Conservation (phyloP, 2,888 invertebrate genomes). For the Dascillus cervinus region DNA sequence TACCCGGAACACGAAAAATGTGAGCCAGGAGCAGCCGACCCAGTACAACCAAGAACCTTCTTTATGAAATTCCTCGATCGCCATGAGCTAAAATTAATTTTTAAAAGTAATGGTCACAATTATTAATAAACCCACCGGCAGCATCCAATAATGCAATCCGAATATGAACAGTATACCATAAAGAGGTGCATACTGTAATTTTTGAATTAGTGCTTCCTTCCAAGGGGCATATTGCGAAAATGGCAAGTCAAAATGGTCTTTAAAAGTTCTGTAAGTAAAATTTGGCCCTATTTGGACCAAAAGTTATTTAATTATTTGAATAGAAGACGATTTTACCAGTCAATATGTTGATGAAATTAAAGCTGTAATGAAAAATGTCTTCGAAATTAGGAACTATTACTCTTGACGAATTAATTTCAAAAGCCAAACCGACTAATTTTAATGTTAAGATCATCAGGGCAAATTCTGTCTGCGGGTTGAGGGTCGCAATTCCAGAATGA, state of each 20-base stretch:
- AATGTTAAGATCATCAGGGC: too few relatives aligned
- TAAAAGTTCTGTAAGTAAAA: slow-evolving; percentile 80
- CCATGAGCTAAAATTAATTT: slow-evolving; percentile 78
- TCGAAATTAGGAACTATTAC: slow-evolving; percentile 50
- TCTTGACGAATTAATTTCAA: slow-evolving; percentile 70
- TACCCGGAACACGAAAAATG: slow-evolving; percentile 82
- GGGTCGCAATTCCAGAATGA: slow-evolving; percentile 68
- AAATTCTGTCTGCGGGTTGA: slow-evolving; percentile 82
- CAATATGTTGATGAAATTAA: too few relatives aligned
- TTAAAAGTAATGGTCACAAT: slow-evolving; percentile 3
- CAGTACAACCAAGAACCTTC: slow-evolving; percentile 67
- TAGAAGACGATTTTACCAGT: too few relatives aligned
- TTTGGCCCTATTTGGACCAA: slow-evolving; percentile 97
- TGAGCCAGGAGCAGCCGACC: slow-evolving; percentile 76
- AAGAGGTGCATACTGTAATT: slow-evolving; percentile 58
- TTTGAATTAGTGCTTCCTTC: slow-evolving; percentile 52
- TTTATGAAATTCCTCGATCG: slow-evolving; percentile 66
- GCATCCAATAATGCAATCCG: slow-evolving; percentile 61
- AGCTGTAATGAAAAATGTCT: too few relatives aligned
- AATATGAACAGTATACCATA: slow-evolving; percentile 61
- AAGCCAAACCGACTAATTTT: slow-evolving; percentile 86
- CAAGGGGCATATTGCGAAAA: too few relatives aligned
- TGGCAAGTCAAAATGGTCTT: too few relatives aligned
- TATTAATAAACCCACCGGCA: slow-evolving; percentile 52
- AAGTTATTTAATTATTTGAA: too few relatives aligned